A percentile compares a stretch with the other conserved stretches of the same genome.
These are phyloP conservation scores for Phoxinus phoxinus DNA, from an alignment of 2,113 vertebrate species.

Conservation along the genomic window DNA sequence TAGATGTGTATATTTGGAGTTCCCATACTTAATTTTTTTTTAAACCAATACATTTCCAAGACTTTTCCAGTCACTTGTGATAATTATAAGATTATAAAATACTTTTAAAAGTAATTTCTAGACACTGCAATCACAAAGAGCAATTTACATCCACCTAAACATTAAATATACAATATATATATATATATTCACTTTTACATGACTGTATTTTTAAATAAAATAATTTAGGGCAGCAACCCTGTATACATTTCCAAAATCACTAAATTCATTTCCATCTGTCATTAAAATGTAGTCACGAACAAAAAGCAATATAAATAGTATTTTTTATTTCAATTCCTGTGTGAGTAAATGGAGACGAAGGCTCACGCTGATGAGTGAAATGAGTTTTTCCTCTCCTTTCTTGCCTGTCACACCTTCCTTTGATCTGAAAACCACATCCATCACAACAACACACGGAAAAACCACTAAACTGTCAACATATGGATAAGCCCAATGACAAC, in stretches of 20 bases:
- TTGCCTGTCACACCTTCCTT: constrained; percentile 56
- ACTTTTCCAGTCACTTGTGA: background rate
- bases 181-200: too few relatives aligned
- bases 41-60: background rate
- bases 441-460: constrained; percentile 62
- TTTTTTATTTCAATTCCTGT: constrained; percentile 4
- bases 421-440: constrained; percentile 64
- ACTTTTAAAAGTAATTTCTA: background rate
- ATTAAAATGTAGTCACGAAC: background rate
- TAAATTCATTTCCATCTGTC: background rate
- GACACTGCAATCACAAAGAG: background rate
- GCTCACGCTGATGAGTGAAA: constrained; percentile 34
- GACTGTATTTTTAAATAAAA: too few relatives aligned
- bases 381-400: constrained; percentile 53
- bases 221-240: background rate
- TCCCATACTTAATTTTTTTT: background rate
- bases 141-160: background rate
- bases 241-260: background rate
- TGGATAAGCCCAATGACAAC: constrained; percentile 53
- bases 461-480: constrained; percentile 62
- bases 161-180: too few relatives aligned
- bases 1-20: background rate
- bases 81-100: too few relatives aligned
- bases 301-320: constrained; percentile 27
- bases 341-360: constrained; percentile 27